Evolutionary conservation across 2,113 vertebrate species (phyloP).

Genomic region (Cnemophilus loriae): DNA sequence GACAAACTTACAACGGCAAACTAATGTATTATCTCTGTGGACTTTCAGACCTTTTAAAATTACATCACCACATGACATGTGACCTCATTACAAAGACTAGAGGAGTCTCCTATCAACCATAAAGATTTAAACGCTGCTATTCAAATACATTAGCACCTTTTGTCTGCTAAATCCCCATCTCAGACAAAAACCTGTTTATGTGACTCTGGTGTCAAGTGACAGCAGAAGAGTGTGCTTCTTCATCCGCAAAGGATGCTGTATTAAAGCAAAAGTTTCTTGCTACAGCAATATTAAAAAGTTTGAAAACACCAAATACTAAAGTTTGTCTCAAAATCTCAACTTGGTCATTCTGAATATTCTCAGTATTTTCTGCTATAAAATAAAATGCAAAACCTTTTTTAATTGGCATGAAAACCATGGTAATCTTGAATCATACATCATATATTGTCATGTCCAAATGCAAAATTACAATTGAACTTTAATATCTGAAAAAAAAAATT

Average conservation of each 20-base stretch:
- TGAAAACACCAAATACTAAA: not conserved
- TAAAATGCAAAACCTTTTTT: not conserved
- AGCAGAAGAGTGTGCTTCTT: not conserved
- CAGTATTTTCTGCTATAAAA: not conserved
- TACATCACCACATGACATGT: not conserved
- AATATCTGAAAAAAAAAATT: not conserved
- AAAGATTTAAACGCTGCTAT: not conserved
- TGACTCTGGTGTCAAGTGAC: not conserved
- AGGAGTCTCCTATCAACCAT: not conserved
- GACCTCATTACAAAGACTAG: constrained; percentile 2
- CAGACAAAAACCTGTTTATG: not conserved
- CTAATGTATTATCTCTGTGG: not conserved
- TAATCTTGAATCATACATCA: not conserved
- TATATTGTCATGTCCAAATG: not conserved
- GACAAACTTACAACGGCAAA: not conserved
- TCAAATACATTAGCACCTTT: not conserved
- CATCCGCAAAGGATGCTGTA: not conserved
- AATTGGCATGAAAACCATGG: rapidly evolving
- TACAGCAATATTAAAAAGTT: not conserved
- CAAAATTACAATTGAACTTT: not conserved
- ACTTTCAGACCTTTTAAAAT: not conserved
- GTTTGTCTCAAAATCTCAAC: not conserved
- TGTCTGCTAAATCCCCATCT: not conserved
- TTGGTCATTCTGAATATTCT: not conserved
- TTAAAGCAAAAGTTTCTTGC: not conserved